These are phyloP conservation scores for Eurois occulta DNA, from an alignment of 2,888 invertebrate genomes.

Conservation along the genomic window DNA sequence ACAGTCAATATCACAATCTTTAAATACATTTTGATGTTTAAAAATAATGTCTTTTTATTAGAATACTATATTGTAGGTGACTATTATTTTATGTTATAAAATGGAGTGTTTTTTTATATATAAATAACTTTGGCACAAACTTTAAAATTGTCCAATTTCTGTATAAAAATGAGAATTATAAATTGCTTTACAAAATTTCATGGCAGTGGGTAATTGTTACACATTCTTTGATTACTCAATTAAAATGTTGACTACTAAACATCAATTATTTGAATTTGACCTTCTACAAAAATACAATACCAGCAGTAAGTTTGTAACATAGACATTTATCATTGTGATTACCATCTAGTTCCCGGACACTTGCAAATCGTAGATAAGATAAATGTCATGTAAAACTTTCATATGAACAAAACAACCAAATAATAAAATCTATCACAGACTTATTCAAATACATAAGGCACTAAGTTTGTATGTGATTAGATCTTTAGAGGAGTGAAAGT, in stretches of 20 bases:
- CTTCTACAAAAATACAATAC: slow-evolving; percentile 57
- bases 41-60: slow-evolving; percentile 39
- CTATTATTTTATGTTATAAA: slow-evolving; percentile 46
- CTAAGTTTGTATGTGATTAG: slow-evolving; percentile 71
- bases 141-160: slow-evolving; percentile 56
- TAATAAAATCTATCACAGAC: slow-evolving; percentile 77
- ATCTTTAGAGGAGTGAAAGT: slow-evolving; percentile 66
- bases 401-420: slow-evolving; percentile 50
- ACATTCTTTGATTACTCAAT: slow-evolving; percentile 52
- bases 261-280: slow-evolving; percentile 54
- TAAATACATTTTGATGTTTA: slow-evolving; percentile 25
- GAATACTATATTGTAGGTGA: slow-evolving; percentile 9
- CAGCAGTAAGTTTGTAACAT: slow-evolving; percentile 34
- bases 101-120: slow-evolving; percentile 35
- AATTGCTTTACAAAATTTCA: slow-evolving; percentile 44
- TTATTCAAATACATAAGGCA: slow-evolving; percentile 81
- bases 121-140: slow-evolving; percentile 71
- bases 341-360: slow-evolving; percentile 49
- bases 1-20: slow-evolving; percentile 23
- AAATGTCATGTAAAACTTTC: slow-evolving; percentile 44
- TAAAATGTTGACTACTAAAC: slow-evolving; percentile 37
- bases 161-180: slow-evolving; percentile 48
- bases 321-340: slow-evolving; percentile 53
- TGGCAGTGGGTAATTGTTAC: slow-evolving; percentile 62
- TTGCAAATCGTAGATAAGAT: slow-evolving; percentile 60